These are phyloP conservation scores for Pangasius macronema DNA, from an alignment of 2,797 vertebrate species.

Conservation along the genomic window DNA sequence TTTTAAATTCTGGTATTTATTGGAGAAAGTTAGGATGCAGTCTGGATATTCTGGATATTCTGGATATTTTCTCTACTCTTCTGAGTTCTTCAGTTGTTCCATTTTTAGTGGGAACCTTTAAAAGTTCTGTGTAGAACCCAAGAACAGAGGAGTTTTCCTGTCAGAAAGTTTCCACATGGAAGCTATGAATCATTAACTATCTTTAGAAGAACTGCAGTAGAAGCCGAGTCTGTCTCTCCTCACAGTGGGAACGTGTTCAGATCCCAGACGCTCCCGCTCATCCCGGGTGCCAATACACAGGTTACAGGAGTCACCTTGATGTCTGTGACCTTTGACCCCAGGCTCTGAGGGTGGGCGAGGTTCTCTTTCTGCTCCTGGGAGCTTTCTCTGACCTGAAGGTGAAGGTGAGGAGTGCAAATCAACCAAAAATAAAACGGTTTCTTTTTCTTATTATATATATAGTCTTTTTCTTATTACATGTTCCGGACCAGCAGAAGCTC, in stretches of 20 bases:
- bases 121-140: neutral
- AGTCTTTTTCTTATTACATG: neutral
- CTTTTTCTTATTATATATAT: neutral
- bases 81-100: neutral
- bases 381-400: conserved; percentile 70
- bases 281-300: conserved; percentile 15
- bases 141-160: neutral
- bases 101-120: neutral
- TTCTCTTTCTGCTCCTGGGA: conserved; percentile 70
- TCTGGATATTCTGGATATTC: neutral
- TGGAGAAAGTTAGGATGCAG: no score
- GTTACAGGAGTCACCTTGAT: conserved; percentile 63
- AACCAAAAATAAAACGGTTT: neutral
- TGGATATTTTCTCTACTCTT: neutral
- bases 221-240: neutral
- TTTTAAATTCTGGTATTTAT: no score
- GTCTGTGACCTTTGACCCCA: conserved; percentile 65
- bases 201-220: neutral
- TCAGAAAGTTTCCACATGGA: neutral
- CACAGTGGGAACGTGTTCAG: neutral
- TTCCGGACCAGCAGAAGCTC: neutral
- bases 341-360: conserved; percentile 64
- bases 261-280: neutral
- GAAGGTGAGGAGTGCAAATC: conserved; percentile 53
- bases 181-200: neutral